These are phyloP conservation scores for Actenoides lindsayi DNA, from an alignment of 2,113 vertebrate genomes.

Conservation along the genomic window DNA sequence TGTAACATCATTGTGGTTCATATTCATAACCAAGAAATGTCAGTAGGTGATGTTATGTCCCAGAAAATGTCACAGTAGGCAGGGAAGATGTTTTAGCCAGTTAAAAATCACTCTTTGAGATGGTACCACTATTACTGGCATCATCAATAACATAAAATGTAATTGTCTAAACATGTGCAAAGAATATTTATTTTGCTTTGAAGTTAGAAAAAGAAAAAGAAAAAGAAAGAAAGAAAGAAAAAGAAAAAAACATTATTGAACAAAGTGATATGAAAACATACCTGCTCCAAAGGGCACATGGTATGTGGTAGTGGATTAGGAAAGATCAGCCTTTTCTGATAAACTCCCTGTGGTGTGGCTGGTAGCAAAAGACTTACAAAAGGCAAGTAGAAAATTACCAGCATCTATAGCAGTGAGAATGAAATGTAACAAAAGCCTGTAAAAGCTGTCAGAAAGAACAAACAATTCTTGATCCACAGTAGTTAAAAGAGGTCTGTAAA, in stretches of 20 bases:
- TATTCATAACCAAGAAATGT: conserved; percentile 54
- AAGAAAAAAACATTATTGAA: background rate
- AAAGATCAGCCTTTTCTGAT: conserved; percentile 24
- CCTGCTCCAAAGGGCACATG: background rate
- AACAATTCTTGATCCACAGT: conserved; percentile 13
- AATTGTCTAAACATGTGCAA: conserved; percentile 17
- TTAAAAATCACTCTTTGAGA: conserved; percentile 65
- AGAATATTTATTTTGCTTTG: background rate
- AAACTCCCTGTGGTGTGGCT: background rate
- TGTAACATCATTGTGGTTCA: conserved; percentile 56
- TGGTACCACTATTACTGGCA: background rate
- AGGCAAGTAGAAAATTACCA: conserved; percentile 36
- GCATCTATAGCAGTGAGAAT: conserved; percentile 24
- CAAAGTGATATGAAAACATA: background rate
- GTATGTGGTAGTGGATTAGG: background rate
- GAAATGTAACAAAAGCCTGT: conserved; percentile 45
- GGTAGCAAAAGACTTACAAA: conserved; percentile 21
- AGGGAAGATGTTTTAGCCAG: conserved; percentile 63
- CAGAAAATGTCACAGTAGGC: conserved; percentile 61
- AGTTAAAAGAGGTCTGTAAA: conserved; percentile 55
- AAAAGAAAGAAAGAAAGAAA: background rate
- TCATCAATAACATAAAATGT: background rate
- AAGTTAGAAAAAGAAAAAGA: background rate
- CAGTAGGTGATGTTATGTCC: conserved; percentile 68
- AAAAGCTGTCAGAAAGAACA: conserved; percentile 44